Conservation (phyloP, 2,797 vertebrate species). For the Tolypeutes matacus region DNA sequence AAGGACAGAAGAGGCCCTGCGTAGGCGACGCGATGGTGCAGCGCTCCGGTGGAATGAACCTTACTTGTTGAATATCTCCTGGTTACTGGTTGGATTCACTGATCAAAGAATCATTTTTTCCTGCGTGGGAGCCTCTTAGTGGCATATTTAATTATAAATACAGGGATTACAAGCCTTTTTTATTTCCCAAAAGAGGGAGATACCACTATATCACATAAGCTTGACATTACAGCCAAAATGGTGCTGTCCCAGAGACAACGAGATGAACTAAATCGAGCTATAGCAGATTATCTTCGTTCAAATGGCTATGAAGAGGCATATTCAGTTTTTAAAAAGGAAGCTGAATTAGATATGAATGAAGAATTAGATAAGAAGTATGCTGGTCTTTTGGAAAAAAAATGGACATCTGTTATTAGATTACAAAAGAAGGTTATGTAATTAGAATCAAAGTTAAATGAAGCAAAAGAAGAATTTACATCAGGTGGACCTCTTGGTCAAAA, state of each 20-base stretch:
- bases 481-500: slow-evolving; percentile 97
- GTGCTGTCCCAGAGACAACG: slow-evolving; percentile 99
- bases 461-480: slow-evolving; percentile 98
- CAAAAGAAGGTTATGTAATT: slow-evolving; percentile 99
- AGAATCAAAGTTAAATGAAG: slow-evolving; percentile 99
- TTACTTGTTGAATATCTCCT: slow-evolving; percentile 92
- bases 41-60: slow-evolving; percentile 91
- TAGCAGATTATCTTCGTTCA: slow-evolving; percentile 99
- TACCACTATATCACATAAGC: slow-evolving; percentile 89
- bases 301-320: slow-evolving; percentile 99
- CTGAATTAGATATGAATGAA: slow-evolving; percentile 99
- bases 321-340: slow-evolving; percentile 99
- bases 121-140: slow-evolving; percentile 86
- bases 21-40: slow-evolving; percentile 85
- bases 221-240: slow-evolving; percentile 92
- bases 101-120: slow-evolving; percentile 87
- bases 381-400: slow-evolving; percentile 99
- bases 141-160: slow-evolving; percentile 89
- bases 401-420: slow-evolving; percentile 99
- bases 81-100: slow-evolving; percentile 89
- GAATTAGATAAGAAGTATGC: slow-evolving; percentile 99
- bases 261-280: slow-evolving; percentile 99
- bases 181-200: slow-evolving; percentile 91
- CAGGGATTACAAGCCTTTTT: slow-evolving; percentile 87
- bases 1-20: slow-evolving; percentile 84